phyloP scores from a whole-genome alignment of 2,113 vertebrate species.

The Notothenia rossii region DNA sequence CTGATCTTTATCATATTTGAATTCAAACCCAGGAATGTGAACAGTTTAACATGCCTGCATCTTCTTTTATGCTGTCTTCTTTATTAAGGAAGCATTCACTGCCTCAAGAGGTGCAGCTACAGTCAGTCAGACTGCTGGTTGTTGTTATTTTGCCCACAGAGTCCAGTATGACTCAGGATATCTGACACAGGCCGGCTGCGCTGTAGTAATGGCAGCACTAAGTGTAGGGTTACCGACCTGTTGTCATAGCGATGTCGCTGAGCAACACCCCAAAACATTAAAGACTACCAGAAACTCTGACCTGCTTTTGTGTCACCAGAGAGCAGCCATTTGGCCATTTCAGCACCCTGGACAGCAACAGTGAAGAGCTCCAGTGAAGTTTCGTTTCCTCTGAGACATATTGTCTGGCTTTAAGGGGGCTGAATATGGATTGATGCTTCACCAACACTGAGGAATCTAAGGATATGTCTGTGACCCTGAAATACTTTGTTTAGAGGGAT shows the following conservation, averaged over 20 bases:
- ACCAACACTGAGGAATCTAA: background rate
- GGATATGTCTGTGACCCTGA: slow-evolving; percentile 8
- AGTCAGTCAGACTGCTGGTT: background rate
- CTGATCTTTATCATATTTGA: background rate
- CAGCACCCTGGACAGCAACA: slow-evolving; percentile 71
- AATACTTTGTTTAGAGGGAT: slow-evolving; percentile 66
- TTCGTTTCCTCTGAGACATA: background rate
- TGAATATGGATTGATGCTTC: slow-evolving; percentile 32
- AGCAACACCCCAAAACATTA: slow-evolving; percentile 59
- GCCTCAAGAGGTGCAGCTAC: background rate
- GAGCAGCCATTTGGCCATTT: slow-evolving; percentile 14
- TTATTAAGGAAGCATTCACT: slow-evolving; percentile 3
- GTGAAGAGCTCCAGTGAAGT: background rate
- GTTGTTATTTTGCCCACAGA: slow-evolving; percentile 1
- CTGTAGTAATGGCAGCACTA: slow-evolving; percentile 48
- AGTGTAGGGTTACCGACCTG: slow-evolving; percentile 72
- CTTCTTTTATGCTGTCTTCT: background rate
- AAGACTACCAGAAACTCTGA: slow-evolving; percentile 23
- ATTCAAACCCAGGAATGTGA: background rate
- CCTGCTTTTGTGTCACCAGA: slow-evolving; percentile 8
- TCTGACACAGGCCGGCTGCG: slow-evolving; percentile 49
- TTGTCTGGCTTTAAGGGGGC: background rate
- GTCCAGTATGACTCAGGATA: slow-evolving; percentile 44
- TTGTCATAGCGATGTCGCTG: slow-evolving; percentile 69
- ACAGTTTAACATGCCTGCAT: background rate